Conservation (phyloP, 2,888 invertebrate species). For the Colletes collaris region DNA sequence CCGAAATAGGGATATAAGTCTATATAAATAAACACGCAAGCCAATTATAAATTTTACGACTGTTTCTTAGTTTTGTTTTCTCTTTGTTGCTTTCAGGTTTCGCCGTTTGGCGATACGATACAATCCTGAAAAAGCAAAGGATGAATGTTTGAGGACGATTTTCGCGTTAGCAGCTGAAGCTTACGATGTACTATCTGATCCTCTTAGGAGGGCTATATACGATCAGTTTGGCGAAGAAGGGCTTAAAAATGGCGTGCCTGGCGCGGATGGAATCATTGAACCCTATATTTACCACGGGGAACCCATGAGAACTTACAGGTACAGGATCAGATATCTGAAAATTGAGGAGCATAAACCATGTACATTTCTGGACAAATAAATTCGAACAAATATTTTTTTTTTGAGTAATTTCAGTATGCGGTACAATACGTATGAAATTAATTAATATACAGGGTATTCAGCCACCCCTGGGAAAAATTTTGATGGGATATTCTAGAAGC, state of each 20-base stretch:
- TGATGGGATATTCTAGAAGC: no score
- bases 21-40: no score
- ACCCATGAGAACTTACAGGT: conserved; percentile 88
- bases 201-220: conserved; percentile 89
- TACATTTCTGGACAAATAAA: no score
- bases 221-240: conserved; percentile 96
- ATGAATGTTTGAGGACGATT: conserved; percentile 80
- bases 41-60: no score
- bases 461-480: no score
- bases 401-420: no score
- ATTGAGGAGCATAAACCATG: no score
- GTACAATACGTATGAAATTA: no score
- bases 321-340: not conserved
- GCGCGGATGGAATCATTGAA: conserved; percentile 87
- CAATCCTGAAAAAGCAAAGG: conserved; percentile 84
- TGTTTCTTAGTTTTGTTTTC: no score
- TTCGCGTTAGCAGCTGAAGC: conserved; percentile 90
- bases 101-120: conserved; percentile 85
- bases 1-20: no score
- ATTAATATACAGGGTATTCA: no score
- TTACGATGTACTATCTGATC: conserved; percentile 89
- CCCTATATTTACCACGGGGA: conserved; percentile 93
- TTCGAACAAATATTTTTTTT: no score
- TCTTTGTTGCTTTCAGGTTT: conserved; percentile 78
- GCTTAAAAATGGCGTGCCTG: conserved; percentile 91